These are phyloP conservation scores for Halcyon badia DNA, from an alignment of 2,797 vertebrate genomes.

Conservation along the genomic window DNA sequence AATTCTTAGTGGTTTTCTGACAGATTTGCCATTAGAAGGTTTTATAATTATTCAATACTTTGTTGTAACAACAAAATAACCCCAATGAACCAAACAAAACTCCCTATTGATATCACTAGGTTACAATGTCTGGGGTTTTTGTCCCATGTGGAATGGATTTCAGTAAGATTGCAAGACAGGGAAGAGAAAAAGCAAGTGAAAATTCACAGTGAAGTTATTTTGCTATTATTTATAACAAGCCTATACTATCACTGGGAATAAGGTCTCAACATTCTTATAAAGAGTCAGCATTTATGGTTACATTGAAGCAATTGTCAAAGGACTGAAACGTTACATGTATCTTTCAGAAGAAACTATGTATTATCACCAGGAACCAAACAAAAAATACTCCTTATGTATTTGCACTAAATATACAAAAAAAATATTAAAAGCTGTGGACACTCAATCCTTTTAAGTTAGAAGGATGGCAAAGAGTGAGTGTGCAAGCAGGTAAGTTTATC, in stretches of 20 bases:
- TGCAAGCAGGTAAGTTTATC: neutral
- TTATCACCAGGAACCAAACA: neutral
- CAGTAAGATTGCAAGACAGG: neutral
- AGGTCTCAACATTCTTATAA: fast-evolving
- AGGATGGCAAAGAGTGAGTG: neutral
- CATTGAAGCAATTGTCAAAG: neutral
- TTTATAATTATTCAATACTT: neutral
- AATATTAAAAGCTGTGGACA: neutral
- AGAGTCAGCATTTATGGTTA: neutral
- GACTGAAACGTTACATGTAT: neutral
- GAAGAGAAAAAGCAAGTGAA: neutral
- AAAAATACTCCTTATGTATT: neutral
- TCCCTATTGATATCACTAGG: neutral
- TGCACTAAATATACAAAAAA: neutral
- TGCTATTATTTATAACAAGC: neutral
- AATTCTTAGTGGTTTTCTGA: neutral
- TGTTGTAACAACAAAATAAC: neutral
- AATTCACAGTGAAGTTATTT: neutral
- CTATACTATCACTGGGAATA: neutral
- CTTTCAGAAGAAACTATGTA: neutral
- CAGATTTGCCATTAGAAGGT: neutral
- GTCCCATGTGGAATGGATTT: too few relatives aligned
- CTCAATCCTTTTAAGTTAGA: neutral
- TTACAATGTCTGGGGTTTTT: neutral
- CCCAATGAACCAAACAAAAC: neutral